These are phyloP conservation scores for Panorpa germanica DNA, from an alignment of 2,888 invertebrate species.

Conservation along the genomic window DNA sequence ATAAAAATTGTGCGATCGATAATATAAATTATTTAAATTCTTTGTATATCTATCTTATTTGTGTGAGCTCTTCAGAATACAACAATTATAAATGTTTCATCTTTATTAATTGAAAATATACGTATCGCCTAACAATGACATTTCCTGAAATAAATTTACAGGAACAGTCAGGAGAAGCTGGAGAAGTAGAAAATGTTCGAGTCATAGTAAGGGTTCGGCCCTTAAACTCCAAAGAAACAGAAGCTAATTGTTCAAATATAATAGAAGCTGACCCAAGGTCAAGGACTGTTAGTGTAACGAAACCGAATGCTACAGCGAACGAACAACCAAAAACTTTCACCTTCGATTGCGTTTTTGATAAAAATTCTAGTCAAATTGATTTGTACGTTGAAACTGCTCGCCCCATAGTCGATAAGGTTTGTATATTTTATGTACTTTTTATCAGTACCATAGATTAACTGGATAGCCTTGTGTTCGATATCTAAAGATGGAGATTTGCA, in stretches of 20 bases:
- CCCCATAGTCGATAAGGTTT: conserved; percentile 92
- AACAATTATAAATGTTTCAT: no score
- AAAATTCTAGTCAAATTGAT: conserved; percentile 69
- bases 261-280: conserved; percentile 60
- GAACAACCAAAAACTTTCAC: conserved; percentile 80
- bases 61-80: no score
- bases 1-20: no score
- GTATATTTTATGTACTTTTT: no score
- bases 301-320: conserved; percentile 46
- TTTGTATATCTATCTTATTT: no score
- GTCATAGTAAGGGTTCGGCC: conserved; percentile 93
- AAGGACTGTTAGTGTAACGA: conserved; percentile 57
- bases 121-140: no score
- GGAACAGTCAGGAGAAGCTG: conserved; percentile 30
- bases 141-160: no score
- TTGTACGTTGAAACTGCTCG: conserved; percentile 91
- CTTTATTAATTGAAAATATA: no score
- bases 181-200: conserved; percentile 81
- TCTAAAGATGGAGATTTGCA: no score
- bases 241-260: conserved; percentile 49
- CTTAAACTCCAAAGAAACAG: conserved; percentile 67
- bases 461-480: no score
- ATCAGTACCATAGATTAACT: no score
- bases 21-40: no score
- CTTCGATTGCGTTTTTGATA: conserved; percentile 88